Evolutionary conservation across 2,888 invertebrate species (phyloP).

Genomic region (Aphidoletes aphidimyza): DNA sequence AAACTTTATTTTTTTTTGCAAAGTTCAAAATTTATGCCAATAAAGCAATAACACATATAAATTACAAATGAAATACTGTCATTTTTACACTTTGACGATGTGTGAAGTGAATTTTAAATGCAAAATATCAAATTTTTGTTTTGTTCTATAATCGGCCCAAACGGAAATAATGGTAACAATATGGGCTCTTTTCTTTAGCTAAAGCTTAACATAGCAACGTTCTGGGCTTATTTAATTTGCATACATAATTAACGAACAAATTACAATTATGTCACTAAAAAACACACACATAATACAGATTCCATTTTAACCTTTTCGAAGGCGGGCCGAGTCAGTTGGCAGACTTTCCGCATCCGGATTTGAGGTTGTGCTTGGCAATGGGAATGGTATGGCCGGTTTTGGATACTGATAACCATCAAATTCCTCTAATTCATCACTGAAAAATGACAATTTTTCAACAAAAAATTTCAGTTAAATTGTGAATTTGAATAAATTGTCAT

Average conservation of each 20-base stretch:
- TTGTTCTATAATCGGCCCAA: no score
- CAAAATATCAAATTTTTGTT: no score
- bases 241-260: conserved; percentile 2
- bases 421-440: conserved; percentile 12
- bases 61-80: neutral
- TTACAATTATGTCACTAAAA: neutral
- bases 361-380: conserved; percentile 21
- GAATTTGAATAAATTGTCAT: no score
- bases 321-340: conserved; percentile 3
- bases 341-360: conserved; percentile 34
- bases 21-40: neutral
- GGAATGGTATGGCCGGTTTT: conserved; percentile 49
- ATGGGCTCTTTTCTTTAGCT: no score
- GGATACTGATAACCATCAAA: conserved; percentile 53
- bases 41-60: neutral
- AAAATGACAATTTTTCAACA: neutral
- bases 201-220: no score
- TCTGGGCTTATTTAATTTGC: no score
- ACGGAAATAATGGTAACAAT: no score
- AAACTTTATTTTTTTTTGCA: neutral
- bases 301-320: neutral
- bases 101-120: no score
- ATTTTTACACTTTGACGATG: neutral
- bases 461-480: neutral
- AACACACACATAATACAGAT: neutral